Conservation (phyloP, 2,797 vertebrate species). For the Falco columbarius region DNA sequence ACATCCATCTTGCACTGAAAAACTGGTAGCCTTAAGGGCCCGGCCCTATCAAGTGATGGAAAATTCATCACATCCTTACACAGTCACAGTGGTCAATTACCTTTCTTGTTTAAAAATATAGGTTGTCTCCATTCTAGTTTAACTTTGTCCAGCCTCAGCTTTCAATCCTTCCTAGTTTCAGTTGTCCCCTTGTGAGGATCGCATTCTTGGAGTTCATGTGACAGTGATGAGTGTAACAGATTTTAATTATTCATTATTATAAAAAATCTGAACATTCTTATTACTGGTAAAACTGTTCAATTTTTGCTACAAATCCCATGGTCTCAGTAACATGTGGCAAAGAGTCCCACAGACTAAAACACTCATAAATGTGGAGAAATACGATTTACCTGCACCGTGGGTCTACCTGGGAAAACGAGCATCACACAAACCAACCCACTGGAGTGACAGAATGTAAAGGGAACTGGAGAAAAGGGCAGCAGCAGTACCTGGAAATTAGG, state of each 20-base stretch:
- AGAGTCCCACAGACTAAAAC: background rate
- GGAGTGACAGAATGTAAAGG: background rate
- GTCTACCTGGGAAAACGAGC: background rate
- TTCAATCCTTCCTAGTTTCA: background rate
- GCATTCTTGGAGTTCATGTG: background rate
- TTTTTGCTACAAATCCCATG: background rate
- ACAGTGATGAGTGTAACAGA: background rate
- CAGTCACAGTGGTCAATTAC: constrained; percentile 1
- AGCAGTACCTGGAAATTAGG: constrained; percentile 83
- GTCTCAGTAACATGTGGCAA: background rate
- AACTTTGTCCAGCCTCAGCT: background rate
- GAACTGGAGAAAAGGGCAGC: background rate
- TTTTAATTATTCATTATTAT: background rate
- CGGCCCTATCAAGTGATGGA: background rate
- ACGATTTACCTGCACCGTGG: background rate
- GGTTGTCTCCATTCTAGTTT: background rate
- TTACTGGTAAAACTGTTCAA: background rate
- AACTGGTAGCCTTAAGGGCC: background rate
- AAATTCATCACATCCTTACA: constrained; percentile 22
- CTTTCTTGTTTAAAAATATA: background rate
- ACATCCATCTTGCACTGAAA: background rate
- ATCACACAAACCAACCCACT: background rate
- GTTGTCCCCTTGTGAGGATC: background rate
- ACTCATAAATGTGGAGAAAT: background rate
- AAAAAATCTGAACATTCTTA: background rate